Base-by-base conservation (phyloP, 2,113 vertebrate genomes). In the Peromyscus maniculatus region DNA sequence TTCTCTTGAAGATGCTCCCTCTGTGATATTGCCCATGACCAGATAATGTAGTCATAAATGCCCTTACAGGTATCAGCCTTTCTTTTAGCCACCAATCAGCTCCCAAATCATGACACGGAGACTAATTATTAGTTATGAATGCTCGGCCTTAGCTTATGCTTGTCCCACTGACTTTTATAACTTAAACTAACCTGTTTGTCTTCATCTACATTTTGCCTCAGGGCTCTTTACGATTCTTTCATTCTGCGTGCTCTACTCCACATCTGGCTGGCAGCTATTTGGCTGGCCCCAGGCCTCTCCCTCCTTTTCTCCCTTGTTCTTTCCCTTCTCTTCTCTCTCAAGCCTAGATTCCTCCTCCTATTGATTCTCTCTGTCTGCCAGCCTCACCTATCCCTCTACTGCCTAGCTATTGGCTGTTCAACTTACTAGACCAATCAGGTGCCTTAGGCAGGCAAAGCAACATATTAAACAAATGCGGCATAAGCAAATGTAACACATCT, bases 81-180 rank as follows among this genome's bases (percentile, higher is more conserved):
- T 72, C 71, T 72, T 72, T n/a, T 0, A 1, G 36, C 7, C 0
- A 4, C 36, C 71, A 72, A n/a, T 36, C 36, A n/a, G 7, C 36
- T n/a, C 17, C 69, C 36, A 72, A 72, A n/a, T 72, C 36, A n/a
- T 72, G 71, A 10, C 16, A n/a, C 1, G 2, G 71, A 72, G 17
- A n/a, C 36, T 72, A 72, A 71, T 71, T 71, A 36, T 71, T 71
- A 36, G 69, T 71, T 71, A 19, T 17, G 12, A 36, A 36, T 71
- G 36, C 15, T 16, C 15, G 16, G 69, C 15, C 15, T 71, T 36
- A 36, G 16, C 16, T 19, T 36, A 36, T 71, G 69, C 71, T n/a
- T 21, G 6, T n/a, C 16, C 36, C 71, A 72, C 1, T 19, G n/a
- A 3, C 36, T n/a, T 7, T n/a, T n/a, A n/a, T 72, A 21, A 72